Evolutionary conservation across 2,113 vertebrate genomes (phyloP).

Genomic region (Labeo rohita): DNA sequence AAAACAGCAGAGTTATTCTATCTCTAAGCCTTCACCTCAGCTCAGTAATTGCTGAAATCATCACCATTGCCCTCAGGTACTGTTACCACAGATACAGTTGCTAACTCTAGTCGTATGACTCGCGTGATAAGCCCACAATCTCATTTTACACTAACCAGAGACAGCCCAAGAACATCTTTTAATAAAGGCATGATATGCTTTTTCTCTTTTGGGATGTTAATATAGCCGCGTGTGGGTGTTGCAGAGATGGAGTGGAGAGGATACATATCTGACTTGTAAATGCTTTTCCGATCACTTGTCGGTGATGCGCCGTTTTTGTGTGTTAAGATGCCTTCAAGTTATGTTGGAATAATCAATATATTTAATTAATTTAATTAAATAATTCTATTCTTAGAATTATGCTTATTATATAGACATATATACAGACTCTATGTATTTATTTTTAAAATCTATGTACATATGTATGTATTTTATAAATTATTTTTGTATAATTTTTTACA

Average conservation of each 20-base stretch:
- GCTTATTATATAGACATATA: not conserved
- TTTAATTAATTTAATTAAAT: not conserved
- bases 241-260: not conserved
- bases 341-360: not conserved
- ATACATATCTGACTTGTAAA: not conserved
- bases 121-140: slow-evolving; percentile 36
- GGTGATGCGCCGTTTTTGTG: not conserved
- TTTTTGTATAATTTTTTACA: no score
- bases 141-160: slow-evolving; percentile 30
- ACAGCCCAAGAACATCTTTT: slow-evolving; percentile 20
- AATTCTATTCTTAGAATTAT: not conserved
- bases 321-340: not conserved
- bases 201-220: slow-evolving; percentile 11
- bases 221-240: slow-evolving; percentile 3
- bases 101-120: slow-evolving; percentile 23
- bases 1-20: slow-evolving; percentile 29
- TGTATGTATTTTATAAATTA: no score
- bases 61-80: slow-evolving; percentile 25
- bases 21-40: slow-evolving; percentile 29
- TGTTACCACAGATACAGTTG: slow-evolving; percentile 41
- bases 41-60: slow-evolving; percentile 41
- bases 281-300: not conserved
- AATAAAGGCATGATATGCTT: slow-evolving; percentile 27
- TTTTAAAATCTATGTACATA: no score
- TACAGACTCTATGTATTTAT: not conserved